Conservation (phyloP, 53 echinoderm and acorn worm genomes). For the Apostichopus leukothele region DNA sequence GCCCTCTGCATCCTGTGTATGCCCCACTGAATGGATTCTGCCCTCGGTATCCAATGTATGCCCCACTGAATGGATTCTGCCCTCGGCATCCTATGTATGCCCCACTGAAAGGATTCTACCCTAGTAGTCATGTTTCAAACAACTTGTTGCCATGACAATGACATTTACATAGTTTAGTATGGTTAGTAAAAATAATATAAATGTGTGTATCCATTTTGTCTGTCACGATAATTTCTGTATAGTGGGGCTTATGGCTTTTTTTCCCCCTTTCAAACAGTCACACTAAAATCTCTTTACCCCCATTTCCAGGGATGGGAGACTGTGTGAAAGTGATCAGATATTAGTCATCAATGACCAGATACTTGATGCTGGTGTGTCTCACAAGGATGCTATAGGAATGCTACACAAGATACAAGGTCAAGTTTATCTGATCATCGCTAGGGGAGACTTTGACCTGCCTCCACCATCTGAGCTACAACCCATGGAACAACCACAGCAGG, state of each 20-base stretch:
- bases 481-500: background rate
- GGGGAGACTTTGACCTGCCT: slow-evolving; percentile 70
- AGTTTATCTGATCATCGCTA: slow-evolving; percentile 84
- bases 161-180: too few relatives aligned
- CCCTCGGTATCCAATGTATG: too few relatives aligned
- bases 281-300: background rate
- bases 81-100: too few relatives aligned
- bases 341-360: slow-evolving; percentile 87
- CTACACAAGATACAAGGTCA: slow-evolving; percentile 82
- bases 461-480: slow-evolving; percentile 39
- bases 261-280: background rate
- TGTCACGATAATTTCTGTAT: background rate
- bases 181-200: too few relatives aligned
- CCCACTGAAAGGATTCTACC: too few relatives aligned
- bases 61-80: too few relatives aligned
- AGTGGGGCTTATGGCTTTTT: background rate
- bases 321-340: slow-evolving; percentile 90
- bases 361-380: slow-evolving; percentile 76
- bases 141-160: too few relatives aligned
- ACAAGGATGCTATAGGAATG: slow-evolving; percentile 86
- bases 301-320: slow-evolving; percentile 76
- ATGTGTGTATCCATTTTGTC: too few relatives aligned
- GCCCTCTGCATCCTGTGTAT: too few relatives aligned
- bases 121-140: too few relatives aligned
- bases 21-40: too few relatives aligned